These are phyloP conservation scores for Thinocorus orbignyianus DNA, from an alignment of 2,113 vertebrate species.

Conservation along the genomic window DNA sequence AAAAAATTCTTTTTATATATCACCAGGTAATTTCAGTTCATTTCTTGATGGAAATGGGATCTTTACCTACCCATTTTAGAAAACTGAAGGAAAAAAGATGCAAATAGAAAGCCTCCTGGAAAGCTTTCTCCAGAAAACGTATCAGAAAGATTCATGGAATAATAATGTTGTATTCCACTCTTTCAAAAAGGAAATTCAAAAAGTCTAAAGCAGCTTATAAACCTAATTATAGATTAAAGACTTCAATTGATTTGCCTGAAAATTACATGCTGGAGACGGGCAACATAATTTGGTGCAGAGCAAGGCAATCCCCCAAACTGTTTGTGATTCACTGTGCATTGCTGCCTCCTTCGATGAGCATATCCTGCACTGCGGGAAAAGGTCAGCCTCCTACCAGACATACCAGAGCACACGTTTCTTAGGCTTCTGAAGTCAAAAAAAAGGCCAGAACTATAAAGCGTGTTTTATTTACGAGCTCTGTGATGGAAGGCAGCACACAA, in stretches of 20 bases:
- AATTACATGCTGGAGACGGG: not conserved
- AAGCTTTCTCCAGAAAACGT: not conserved
- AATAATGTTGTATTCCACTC: not conserved
- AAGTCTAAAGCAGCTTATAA: not conserved
- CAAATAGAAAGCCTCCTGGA: not conserved
- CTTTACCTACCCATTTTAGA: not conserved
- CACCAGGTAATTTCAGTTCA: not conserved
- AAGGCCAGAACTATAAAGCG: not conserved
- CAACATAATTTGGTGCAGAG: not conserved
- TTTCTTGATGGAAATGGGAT: not conserved
- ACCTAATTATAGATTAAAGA: conserved; percentile 32
- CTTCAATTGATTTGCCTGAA: not conserved
- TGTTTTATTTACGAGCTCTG: fast-evolving
- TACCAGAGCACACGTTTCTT: not conserved
- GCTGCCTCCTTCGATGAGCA: not conserved
- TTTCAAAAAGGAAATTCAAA: not conserved
- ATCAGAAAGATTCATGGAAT: not conserved
- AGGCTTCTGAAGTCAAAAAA: not conserved
- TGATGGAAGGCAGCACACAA: not conserved
- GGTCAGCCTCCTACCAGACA: not conserved
- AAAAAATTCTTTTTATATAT: not conserved
- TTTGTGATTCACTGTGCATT: not conserved
- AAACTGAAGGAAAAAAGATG: not conserved
- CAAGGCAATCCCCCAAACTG: not conserved
- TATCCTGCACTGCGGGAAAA: not conserved